Evolutionary conservation across 2,888 invertebrate genomes (phyloP), one percentile per base, ranked within the genome.

Genomic region (Pyrgus malvae): DNA sequence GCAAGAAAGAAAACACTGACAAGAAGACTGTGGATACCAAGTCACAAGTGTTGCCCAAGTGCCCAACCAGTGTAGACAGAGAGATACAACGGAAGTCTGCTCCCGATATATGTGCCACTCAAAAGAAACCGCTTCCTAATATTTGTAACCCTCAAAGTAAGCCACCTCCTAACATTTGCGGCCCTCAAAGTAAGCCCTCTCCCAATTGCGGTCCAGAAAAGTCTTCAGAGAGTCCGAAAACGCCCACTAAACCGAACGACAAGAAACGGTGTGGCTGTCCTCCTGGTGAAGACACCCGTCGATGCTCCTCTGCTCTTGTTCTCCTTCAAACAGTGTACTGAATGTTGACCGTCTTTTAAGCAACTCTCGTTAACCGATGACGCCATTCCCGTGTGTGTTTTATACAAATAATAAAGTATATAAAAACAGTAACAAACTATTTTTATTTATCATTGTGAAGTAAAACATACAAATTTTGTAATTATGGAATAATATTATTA

Each of bases 351-450:
- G 6, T n/a, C n/a, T 14, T n/a, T 7, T 33, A 19, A 38, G 5
- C 11, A 17, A 9, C 19, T 35, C n/a, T n/a, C n/a, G n/a, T n/a
- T n/a, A n/a, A n/a, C 16, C 7, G 1, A 19, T 31, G n/a, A 8
- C 16, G 21, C 49, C 49, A 50, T 23, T 8, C 27, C 31, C 9
- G 42, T 50, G 50, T 42, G 42, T 50, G 50, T 50, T 11, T 38
- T 12, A 11, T n/a, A 40, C 14, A 19, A n/a, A n/a, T n/a, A 31
- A 31, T 14, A 48, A 19, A 48, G 9, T 1, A n/a, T 11, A 17
- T 11, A 11, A 38, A 37, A 17, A n/a, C n/a, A n/a, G n/a, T n/a
- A n/a, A n/a, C n/a, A n/a, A n/a, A 3, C 7, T 35, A 6, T 16
- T 7, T 35, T 35, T 14, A 14, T 6, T 35, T 33, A 11, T 11